Evolutionary conservation across 2,113 vertebrate species (phyloP).

Genomic region (Hiodon alosoides): DNA sequence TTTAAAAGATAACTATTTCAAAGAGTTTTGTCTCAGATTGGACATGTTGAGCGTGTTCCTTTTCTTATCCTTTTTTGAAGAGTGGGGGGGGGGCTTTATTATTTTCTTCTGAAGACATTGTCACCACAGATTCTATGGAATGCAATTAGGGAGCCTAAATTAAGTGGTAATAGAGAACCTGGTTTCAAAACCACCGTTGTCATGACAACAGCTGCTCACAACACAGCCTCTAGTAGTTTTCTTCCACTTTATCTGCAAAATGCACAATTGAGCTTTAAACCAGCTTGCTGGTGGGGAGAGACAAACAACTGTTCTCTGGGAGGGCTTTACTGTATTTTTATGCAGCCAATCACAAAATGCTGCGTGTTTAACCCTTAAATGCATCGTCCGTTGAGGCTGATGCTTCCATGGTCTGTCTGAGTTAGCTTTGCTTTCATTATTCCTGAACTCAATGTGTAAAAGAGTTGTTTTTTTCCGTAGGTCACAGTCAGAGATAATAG

Average conservation of each 20-base stretch:
- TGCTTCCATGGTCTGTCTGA: not conserved
- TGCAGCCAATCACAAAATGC: conserved; percentile 84
- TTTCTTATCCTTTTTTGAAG: conserved; percentile 22
- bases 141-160: conserved; percentile 99
- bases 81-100: conserved; percentile 12
- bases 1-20: conserved; percentile 75
- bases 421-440: not conserved
- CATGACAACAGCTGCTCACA: conserved; percentile 93
- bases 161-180: conserved; percentile 99
- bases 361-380: conserved; percentile 71
- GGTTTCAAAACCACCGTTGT: conserved; percentile 95
- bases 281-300: conserved; percentile 81
- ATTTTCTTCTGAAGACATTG: conserved; percentile 74
- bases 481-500: not conserved
- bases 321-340: conserved; percentile 82
- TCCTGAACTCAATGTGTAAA: not conserved
- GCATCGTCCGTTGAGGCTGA: conserved; percentile 43
- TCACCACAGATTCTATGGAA: conserved; percentile 96
- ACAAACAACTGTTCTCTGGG: conserved; percentile 84
- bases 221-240: conserved; percentile 98
- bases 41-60: conserved; percentile 69
- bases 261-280: conserved; percentile 99
- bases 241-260: conserved; percentile 99
- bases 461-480: not conserved
- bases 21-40: conserved; percentile 85